Evolutionary conservation across 1,140 invertebrate species (phyloP).

Genomic region (Rhyacophila brunnea): DNA sequence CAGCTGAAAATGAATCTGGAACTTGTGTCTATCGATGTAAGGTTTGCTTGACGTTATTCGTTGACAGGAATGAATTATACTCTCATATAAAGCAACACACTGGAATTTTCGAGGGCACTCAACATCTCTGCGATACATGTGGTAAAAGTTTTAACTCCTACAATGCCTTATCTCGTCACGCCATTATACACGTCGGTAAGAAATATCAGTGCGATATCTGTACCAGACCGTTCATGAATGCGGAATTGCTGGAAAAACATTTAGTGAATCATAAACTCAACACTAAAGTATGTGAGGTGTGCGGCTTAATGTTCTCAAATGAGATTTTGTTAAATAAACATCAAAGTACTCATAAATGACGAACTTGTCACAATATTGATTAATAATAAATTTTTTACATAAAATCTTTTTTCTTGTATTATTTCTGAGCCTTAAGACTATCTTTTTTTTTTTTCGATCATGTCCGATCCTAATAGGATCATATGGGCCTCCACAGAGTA

Average conservation of each 20-base stretch:
- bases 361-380: too few species aligned
- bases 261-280: slow-evolving; percentile 10
- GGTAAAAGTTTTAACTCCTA: slow-evolving; percentile 25
- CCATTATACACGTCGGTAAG: slow-evolving; percentile 20
- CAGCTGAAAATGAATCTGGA: neutral
- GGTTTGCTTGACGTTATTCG: slow-evolving; percentile 16
- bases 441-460: too few species aligned
- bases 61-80: slow-evolving; percentile 24
- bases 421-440: too few species aligned
- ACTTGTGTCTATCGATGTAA: slow-evolving; percentile 21
- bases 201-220: slow-evolving; percentile 24
- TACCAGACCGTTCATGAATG: slow-evolving; percentile 17
- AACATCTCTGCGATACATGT: slow-evolving; percentile 25
- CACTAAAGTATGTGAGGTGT: slow-evolving; percentile 29
- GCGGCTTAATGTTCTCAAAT: slow-evolving; percentile 21
- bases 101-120: slow-evolving; percentile 5
- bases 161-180: slow-evolving; percentile 21
- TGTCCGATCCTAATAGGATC: too few species aligned
- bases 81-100: slow-evolving; percentile 24
- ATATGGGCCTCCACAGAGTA: too few species aligned
- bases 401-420: too few species aligned
- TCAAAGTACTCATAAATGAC: neutral
- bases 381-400: too few species aligned
- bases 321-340: slow-evolving; percentile 21
- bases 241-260: slow-evolving; percentile 20